Evolutionary conservation across 2,797 vertebrate species (phyloP).

Genomic region (Yasuhikotakia modesta): DNA sequence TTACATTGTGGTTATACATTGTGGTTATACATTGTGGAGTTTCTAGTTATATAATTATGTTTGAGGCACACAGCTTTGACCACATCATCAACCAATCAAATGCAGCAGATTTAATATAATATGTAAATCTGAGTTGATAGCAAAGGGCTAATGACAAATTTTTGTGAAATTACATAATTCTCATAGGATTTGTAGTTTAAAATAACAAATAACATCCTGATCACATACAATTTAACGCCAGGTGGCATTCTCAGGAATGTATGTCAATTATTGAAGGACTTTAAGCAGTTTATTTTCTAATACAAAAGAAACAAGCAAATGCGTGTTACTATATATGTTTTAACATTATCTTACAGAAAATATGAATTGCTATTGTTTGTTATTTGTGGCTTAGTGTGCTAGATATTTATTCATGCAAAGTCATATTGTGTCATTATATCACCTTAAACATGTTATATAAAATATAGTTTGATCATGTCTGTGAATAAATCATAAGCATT

Average conservation of each 20-base stretch:
- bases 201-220: conserved; percentile 6
- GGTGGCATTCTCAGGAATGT: conserved; percentile 76
- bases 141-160: conserved; percentile 54
- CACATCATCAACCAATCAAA: conserved; percentile 12
- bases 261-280: conserved; percentile 51
- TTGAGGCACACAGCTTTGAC: conserved; percentile 1
- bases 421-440: conserved; percentile 12
- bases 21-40: too few species aligned
- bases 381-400: conserved; percentile 33
- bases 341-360: conserved; percentile 13
- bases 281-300: conserved; percentile 52
- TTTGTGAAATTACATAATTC: conserved; percentile 24
- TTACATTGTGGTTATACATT: neutral
- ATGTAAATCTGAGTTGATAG: conserved; percentile 32
- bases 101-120: neutral
- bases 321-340: neutral
- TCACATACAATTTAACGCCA: conserved; percentile 46
- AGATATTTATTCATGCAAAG: conserved; percentile 21
- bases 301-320: conserved; percentile 22
- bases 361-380: conserved; percentile 42
- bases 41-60: too few species aligned
- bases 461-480: neutral
- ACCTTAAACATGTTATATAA: neutral
- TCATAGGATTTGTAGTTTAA: conserved; percentile 1
- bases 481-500: conserved; percentile 7